These are phyloP conservation scores for Acleris sparsana DNA, from an alignment of 2,888 invertebrate genomes.

Conservation along the genomic window DNA sequence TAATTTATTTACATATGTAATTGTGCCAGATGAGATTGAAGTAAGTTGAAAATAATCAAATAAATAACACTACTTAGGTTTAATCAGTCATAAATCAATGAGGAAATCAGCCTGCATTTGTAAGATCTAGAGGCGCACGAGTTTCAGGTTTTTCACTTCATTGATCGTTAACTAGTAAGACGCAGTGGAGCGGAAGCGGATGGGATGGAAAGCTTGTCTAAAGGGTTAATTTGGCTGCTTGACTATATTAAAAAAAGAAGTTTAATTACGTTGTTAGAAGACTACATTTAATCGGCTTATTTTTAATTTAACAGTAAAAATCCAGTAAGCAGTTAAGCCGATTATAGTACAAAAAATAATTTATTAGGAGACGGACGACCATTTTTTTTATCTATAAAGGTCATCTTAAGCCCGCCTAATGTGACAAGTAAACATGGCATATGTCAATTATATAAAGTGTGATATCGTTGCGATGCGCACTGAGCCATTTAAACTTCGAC, in stretches of 20 bases:
- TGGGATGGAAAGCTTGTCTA: conserved; percentile 4
- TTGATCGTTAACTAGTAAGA: conserved; percentile 1
- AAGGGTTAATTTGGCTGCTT: conserved; percentile 3
- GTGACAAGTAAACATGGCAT: no score
- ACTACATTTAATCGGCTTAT: neutral
- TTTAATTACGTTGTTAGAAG: neutral
- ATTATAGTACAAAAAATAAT: no score
- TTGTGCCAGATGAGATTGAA: no score
- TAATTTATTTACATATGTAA: no score
- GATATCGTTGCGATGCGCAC: neutral
- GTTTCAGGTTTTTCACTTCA: conserved; percentile 6
- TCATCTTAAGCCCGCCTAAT: no score
- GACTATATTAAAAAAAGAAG: neutral
- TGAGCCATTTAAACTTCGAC: conserved; percentile 52
- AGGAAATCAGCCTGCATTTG: no score
- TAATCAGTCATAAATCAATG: no score
- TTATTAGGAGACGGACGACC: no score
- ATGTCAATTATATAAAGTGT: conserved; percentile 25
- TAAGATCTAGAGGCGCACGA: no score
- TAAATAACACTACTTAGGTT: no score
- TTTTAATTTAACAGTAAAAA: neutral
- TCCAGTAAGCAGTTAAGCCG: neutral
- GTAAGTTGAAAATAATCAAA: no score
- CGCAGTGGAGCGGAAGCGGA: conserved; percentile 13
- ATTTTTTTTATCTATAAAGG: no score